Evolutionary conservation across 2,797 vertebrate species (phyloP), one percentile per base, ranked within the genome.

Genomic region (Lutjanus campechanus): DNA sequence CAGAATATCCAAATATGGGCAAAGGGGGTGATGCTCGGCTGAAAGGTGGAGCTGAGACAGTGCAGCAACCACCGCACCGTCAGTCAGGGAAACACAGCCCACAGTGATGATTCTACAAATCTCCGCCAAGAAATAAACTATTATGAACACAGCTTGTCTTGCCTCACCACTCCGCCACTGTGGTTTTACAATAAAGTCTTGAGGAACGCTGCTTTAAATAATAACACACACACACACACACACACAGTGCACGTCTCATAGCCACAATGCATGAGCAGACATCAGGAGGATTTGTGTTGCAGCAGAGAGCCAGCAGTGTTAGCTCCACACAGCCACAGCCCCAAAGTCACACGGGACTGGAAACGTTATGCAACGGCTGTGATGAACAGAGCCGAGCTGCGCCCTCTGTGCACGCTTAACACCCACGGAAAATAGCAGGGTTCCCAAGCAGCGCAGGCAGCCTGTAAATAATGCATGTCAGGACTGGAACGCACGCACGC

Each of bases 371-470:
- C 88, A 93, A 91, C 77, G 58, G 74, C 79, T 84, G 55, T 72
- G 85, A 90, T 89, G 82, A 89, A 86, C 83, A 84, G 60, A 79
- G 72, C 74, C 2, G 53, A 82, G 84, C 81, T 58, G 58, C 66
- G 22, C 82, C 79, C 81, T 67, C 60, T 15, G 63, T 76, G 85
- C 84, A 85, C 46, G 86, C 89, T 89, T 87, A 79, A 93, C 91
- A 86, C 84, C 83, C 85, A 89, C 87, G 25, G 77, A 91, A 91
- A 89, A 91, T 85, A 92, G 85, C 86, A 88, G 87, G 85, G 85
- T 84, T 89, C 68, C 79, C 71, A 22, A 79, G 85, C 85, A 89
- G 76, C 19, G 64, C 89, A 63, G 79, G 89, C 85, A 90, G 85
- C 60, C 85, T 86, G 81, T 91, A 87, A 90, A 88, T 90, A 89